These are phyloP conservation scores for Neodon shergylaensis DNA, from an alignment of 2,113 vertebrate species.

Conservation along the genomic window DNA sequence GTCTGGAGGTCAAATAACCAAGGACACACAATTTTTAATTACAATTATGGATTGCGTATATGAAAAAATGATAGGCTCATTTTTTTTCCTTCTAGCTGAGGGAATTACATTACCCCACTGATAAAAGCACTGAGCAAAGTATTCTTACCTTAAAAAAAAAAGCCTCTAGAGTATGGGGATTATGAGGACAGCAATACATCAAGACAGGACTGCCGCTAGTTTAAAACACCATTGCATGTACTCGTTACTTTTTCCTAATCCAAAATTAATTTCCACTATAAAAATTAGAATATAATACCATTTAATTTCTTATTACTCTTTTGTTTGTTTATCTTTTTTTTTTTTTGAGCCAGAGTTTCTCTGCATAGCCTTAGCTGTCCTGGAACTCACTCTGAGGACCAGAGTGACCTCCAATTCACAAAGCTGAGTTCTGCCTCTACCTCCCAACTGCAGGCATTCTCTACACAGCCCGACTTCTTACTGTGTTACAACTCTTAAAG, in stretches of 20 bases:
- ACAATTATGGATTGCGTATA: neutral
- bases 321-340: too few species aligned
- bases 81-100: neutral
- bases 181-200: neutral
- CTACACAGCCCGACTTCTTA: too few species aligned
- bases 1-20: neutral
- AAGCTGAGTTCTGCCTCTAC: too few species aligned
- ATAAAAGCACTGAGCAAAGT: slow-evolving; percentile 33
- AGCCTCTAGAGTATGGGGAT: neutral
- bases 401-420: too few species aligned
- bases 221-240: neutral
- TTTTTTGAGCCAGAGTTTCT: too few species aligned
- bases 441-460: too few species aligned
- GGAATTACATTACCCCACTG: slow-evolving; percentile 3
- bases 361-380: too few species aligned
- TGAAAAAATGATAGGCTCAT: neutral
- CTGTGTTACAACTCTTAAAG: neutral
- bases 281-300: neutral
- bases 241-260: neutral
- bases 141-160: neutral
- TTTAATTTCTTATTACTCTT: neutral
- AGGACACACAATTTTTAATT: slow-evolving; percentile 4
- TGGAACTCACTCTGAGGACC: too few species aligned
- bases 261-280: neutral
- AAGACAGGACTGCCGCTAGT: neutral